A percentile compares a stretch with the other conserved stretches of the same genome.
These are phyloP conservation scores for Proterorhinus semilunaris DNA, from an alignment of 2,113 vertebrate genomes.

Conservation along the genomic window DNA sequence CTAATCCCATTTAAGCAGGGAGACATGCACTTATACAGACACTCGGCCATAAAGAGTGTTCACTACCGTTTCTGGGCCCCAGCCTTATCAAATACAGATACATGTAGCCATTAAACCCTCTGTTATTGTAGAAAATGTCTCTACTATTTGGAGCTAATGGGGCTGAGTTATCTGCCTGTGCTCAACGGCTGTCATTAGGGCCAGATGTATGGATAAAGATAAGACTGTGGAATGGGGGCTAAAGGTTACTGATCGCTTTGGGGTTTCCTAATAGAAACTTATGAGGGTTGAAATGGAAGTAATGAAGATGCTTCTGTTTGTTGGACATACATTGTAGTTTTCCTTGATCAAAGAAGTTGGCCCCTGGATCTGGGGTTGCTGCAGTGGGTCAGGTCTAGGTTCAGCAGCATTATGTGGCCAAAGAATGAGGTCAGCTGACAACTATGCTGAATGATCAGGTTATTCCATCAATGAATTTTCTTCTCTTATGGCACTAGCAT, in stretches of 20 bases:
- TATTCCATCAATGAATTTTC: too few species aligned
- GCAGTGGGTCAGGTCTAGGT: too few species aligned
- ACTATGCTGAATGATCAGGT: too few species aligned
- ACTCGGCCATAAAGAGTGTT: constrained; percentile 19
- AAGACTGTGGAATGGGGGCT: constrained; percentile 37
- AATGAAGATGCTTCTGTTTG: not conserved
- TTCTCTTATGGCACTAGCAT: too few species aligned
- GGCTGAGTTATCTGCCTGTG: constrained; percentile 21
- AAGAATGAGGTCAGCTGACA: too few species aligned
- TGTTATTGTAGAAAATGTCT: constrained; percentile 62
- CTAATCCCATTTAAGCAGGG: constrained; percentile 63
- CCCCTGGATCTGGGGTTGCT: too few species aligned
- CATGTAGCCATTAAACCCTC: constrained; percentile 54
- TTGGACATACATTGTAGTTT: too few species aligned
- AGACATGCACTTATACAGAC: constrained; percentile 50
- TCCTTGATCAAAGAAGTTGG: too few species aligned
- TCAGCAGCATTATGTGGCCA: too few species aligned
- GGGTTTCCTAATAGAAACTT: constrained; percentile 23
- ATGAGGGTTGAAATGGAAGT: not conserved
- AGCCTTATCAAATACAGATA: constrained; percentile 36
- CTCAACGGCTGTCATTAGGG: constrained; percentile 42
- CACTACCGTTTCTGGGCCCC: constrained; percentile 23
- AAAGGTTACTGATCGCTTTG: constrained; percentile 57
- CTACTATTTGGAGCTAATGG: constrained; percentile 42
- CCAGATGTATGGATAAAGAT: constrained; percentile 52